Base-by-base conservation (phyloP, 30 jellyfish, hydroid and myxozoan genomes). In the Cassiopea xamachana region DNA sequence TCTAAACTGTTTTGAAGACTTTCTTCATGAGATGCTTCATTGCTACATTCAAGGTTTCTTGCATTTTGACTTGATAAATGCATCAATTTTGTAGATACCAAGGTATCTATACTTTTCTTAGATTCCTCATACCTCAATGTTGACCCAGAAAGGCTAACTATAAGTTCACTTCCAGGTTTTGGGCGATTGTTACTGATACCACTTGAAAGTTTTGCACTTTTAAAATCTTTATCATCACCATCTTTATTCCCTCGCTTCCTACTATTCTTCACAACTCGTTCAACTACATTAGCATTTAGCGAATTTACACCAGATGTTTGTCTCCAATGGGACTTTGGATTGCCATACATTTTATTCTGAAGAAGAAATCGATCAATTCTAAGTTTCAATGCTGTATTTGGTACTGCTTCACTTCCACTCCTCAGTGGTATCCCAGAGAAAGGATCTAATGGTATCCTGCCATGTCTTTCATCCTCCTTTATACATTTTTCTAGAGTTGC, bases 371-470 rank as follows among this genome's bases (percentile, higher is more conserved):
- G 69, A 69, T 96, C 99, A 7, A 96, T 85, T 64, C 99, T 82
- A 14, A 50, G 15, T 68, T 96, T 96, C 90, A 96, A 83, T 51
- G 98, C 92, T 1, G 94, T 84, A 69, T 96, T 96, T 2, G 97
- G 97, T 13, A 96, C 87, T 48, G 98, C 88, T 58, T 96, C 81
- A 55, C 67, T 75, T 12, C 58, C 80, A 2, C 78, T 95, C 1
- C 78, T 83, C 55, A 96, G 81, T 1, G 91, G 97, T 10, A 89
- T 61, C 1, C 99, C 99, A 88, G 99, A 92, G 69, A 96, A 96
- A 17, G 99, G 99, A 79, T 96, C 99, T 18, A 94, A 50, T 12
- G 99, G 97, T 7, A 74, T 45, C 49, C 99, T 87, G 4, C 99
- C 99, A 71, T 80, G 46, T 14, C 61, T 92, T 61, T 85, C 79